Conservation (phyloP, 1,140 invertebrate genomes). For the Drosophila teissieri region DNA sequence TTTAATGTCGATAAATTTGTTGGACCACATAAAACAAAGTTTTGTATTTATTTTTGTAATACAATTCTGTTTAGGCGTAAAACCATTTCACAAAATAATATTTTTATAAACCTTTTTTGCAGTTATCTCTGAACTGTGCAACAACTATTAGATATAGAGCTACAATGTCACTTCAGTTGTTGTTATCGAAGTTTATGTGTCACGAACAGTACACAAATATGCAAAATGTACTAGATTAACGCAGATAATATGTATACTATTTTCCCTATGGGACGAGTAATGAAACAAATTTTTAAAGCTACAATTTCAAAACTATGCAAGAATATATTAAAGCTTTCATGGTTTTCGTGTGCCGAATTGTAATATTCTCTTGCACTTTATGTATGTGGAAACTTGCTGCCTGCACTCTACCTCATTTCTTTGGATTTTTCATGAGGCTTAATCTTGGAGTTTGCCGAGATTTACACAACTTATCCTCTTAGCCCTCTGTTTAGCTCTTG, state of each 20-base stretch:
- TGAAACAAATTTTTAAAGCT: conserved; percentile 7
- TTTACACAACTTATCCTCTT: background rate
- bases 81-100: conserved; percentile 20
- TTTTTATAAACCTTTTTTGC: conserved; percentile 10
- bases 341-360: background rate
- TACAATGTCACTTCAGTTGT: conserved; percentile 25
- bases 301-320: conserved; percentile 10
- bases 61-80: background rate
- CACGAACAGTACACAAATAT: conserved; percentile 44
- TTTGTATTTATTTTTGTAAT: conserved; percentile 20
- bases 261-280: conserved; percentile 1
- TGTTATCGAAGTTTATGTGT: conserved; percentile 39
- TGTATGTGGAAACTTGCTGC: conserved; percentile 10
- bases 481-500: conserved; percentile 43
- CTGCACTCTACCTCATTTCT: conserved; percentile 30
- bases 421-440: conserved; percentile 27
- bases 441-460: background rate
- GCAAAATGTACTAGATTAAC: conserved; percentile 29
- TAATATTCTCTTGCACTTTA: conserved; percentile 42
- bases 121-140: conserved; percentile 33
- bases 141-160: conserved; percentile 24
- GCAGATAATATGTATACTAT: conserved; percentile 68
- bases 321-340: background rate
- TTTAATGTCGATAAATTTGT: conserved; percentile 71
- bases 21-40: conserved; percentile 7